Conservation (phyloP, 2,888 invertebrate genomes). For the Pyrocoelia pectoralis region DNA sequence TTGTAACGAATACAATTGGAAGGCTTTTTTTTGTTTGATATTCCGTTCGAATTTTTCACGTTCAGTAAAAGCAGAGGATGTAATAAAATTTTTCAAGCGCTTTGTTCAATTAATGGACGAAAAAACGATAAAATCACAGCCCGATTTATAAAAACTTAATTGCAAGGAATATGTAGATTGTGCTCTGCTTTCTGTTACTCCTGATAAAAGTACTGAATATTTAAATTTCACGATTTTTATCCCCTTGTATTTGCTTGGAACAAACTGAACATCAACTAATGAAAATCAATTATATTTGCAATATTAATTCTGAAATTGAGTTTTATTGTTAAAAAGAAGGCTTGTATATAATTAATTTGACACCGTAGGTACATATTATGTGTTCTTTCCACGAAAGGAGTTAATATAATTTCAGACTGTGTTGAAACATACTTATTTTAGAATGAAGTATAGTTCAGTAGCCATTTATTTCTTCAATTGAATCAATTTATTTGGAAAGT, state of each 20-base stretch:
- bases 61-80: neutral
- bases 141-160: neutral
- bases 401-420: no score
- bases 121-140: neutral
- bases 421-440: no score
- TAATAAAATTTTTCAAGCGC: neutral
- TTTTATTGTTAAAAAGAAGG: neutral
- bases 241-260: neutral
- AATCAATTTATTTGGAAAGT: neutral
- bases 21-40: neutral
- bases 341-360: no score
- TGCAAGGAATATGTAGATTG: neutral
- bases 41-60: neutral
- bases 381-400: no score
- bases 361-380: no score
- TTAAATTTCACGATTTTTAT: neutral
- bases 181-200: neutral
- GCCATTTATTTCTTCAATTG: neutral
- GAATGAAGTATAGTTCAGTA: neutral
- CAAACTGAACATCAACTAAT: neutral
- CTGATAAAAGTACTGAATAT: neutral
- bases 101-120: neutral
- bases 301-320: neutral
- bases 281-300: neutral
- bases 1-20: neutral